Conservation (phyloP, 2,113 vertebrate genomes). For the Myrmecobius fasciatus region DNA sequence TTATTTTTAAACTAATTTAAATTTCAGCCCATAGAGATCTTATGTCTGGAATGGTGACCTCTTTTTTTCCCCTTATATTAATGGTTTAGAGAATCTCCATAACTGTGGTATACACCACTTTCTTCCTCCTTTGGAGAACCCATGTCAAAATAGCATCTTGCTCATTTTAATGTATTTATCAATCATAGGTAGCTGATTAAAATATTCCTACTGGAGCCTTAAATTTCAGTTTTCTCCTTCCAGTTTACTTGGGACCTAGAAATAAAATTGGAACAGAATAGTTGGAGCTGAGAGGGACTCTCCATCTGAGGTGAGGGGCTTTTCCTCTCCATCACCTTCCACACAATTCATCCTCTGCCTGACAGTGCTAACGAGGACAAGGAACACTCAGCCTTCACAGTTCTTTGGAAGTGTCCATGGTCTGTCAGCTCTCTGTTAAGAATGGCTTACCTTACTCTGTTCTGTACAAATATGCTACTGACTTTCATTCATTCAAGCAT, state of each 20-base stretch:
- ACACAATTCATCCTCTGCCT: constrained; percentile 20
- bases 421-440: not conserved
- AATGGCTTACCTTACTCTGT: not conserved
- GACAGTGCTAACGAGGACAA: not conserved
- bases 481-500: not conserved
- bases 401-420: not conserved
- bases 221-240: constrained; percentile 23
- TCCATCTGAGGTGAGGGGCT: not conserved
- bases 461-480: not conserved
- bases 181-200: constrained; percentile 46
- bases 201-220: constrained; percentile 14
- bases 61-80: not conserved
- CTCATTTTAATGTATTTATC: constrained; percentile 38
- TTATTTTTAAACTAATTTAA: not conserved
- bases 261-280: constrained; percentile 14
- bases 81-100: not conserved
- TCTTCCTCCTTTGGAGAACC: constrained; percentile 22
- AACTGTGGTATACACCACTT: not conserved
- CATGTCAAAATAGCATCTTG: not conserved
- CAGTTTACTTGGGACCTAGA: not conserved
- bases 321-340: not conserved
- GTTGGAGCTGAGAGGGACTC: not conserved
- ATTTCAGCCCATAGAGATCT: not conserved
- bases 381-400: not conserved
- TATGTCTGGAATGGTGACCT: not conserved